A percentile compares a stretch with the other conserved stretches of the same genome.
phyloP scores from a whole-genome alignment of 2,113 vertebrate genomes.

The Rhinopomastus cyanomelas region DNA sequence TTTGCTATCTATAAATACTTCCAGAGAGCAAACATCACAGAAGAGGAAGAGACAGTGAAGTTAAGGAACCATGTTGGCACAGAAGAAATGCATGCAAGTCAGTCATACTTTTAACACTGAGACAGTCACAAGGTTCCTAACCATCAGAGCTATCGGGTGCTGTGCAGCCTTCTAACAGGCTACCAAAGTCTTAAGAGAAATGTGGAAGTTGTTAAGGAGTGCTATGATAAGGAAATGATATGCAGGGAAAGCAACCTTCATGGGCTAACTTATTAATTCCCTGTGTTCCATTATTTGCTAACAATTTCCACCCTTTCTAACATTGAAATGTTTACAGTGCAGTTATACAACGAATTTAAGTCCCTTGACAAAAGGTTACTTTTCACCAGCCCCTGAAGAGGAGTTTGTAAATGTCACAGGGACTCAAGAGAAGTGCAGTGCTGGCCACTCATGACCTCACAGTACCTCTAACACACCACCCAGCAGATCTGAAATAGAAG shows the following conservation, averaged over 20 bases:
- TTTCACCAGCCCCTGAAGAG: neutral
- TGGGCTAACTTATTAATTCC: neutral
- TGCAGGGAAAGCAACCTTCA: neutral
- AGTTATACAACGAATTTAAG: neutral
- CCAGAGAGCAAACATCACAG: constrained; percentile 21
- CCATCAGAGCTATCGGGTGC: neutral
- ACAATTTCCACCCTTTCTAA: neutral
- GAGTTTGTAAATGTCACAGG: neutral
- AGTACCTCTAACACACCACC: neutral
- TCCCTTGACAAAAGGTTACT: neutral
- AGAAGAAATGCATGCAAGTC: neutral
- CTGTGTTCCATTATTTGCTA: neutral
- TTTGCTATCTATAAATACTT: constrained; percentile 13
- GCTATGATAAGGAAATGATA: neutral
- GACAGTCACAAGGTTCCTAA: neutral
- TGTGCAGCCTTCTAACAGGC: neutral
- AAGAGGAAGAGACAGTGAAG: constrained; percentile 3
- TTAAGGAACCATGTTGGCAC: neutral
- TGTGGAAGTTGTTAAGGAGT: neutral
- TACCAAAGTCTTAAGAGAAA: neutral
- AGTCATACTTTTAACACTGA: neutral
- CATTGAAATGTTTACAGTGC: neutral
- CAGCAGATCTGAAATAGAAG: neutral
- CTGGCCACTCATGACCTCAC: neutral
- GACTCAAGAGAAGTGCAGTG: neutral